Base-by-base conservation (phyloP, 2,113 vertebrate species). In the Rhabdomys dilectus region DNA sequence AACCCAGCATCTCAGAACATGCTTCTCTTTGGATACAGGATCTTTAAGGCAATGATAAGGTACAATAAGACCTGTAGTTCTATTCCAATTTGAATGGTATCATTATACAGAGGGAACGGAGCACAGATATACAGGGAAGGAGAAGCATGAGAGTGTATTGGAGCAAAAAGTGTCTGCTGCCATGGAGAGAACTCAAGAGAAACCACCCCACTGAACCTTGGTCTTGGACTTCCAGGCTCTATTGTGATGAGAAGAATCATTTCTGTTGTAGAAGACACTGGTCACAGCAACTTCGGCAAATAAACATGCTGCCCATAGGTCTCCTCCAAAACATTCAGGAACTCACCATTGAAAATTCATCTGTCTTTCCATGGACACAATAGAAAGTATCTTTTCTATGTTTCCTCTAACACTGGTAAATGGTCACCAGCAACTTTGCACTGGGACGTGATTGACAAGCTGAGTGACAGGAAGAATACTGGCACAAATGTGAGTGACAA, bases 391-490 rank as follows among this genome's bases (percentile, higher is more conserved):
- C 21, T 11, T 62, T 29, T 53, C 51, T 72, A 29, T 56, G 7
- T 92, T 2, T 48, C 1, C 31, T 45, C 17, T 21, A 11, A 1
- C 9, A 1, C 7, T 17, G 51, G 36, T 31, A 24, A 19, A 56
- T 45, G 58, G n/a, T 45, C 21, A 15, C 24, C 45, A 0, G 75
- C 2, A 36, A 17, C 56, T 45, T 24, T n/a, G 24, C 4, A 0
- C 22, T 51, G 39, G 22, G 10, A 15, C 10, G 16, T 39, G 29
- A n/a, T 60, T 39, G 34, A 22, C 17, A 5, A 75, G 5, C 19
- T 29, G n/a, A 16, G 11, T 22, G 68, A 51, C 51, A 26, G 6
- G 6, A n/a, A 60, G 62, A 34, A 7, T 34, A 62, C 26, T 39
- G 68, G 2, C 21, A 34, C 0, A 19, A 29, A 6, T 60, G 6